Percentiles rank a stretch among this genome's conserved stretches.
Conservation (phyloP, 2,113 vertebrate genomes). For the Lycaon pictus region DNA sequence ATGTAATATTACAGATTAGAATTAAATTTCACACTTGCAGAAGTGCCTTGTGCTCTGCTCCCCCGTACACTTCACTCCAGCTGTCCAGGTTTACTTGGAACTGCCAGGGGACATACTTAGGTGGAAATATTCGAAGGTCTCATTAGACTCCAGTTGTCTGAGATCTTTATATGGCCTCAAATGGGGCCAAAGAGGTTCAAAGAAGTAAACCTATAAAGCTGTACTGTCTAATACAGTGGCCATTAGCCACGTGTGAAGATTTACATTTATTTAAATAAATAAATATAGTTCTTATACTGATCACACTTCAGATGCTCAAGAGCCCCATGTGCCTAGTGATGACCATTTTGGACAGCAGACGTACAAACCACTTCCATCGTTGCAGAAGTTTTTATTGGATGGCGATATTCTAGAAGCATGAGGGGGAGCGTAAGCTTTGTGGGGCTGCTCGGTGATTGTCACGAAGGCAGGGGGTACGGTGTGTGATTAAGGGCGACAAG, state of each 20-base stretch:
- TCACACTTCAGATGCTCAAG: not conserved
- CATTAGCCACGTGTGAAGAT: not conserved
- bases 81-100: not conserved
- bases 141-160: not conserved
- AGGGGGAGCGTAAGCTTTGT: not conserved
- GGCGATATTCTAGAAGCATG: not conserved
- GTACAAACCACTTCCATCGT: not conserved
- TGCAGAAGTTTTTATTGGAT: not conserved
- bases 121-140: not conserved
- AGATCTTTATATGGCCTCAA: not conserved
- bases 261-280: not conserved
- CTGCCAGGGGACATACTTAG: not conserved
- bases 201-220: not conserved
- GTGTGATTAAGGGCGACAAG: not conserved
- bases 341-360: not conserved
- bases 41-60: not conserved
- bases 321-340: not conserved
- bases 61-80: not conserved
- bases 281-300: not conserved
- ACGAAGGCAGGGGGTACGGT: not conserved
- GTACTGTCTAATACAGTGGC: not conserved
- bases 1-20: not conserved
- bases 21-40: not conserved
- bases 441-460: not conserved
- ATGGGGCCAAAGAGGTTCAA: not conserved